Base-by-base conservation (phyloP, 2,113 vertebrate species). In the Gymnorhina tibicen region DNA sequence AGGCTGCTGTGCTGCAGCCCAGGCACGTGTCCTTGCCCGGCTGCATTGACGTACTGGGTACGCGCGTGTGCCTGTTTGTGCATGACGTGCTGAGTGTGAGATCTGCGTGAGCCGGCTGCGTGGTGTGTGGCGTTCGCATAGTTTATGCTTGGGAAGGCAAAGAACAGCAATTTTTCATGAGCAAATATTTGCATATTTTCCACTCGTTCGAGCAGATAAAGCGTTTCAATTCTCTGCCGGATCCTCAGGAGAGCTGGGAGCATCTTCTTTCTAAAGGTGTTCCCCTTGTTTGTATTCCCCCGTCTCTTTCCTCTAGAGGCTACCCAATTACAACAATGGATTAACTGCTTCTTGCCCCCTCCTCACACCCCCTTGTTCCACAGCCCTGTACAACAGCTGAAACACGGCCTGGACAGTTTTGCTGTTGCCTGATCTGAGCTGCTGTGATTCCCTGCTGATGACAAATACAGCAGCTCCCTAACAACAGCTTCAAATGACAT, bases 151-250 rank as follows among this genome's bases (percentile, higher is more conserved):
- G 95, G 94, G 87, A 96, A 79, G 15, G 85, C 90, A 78, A 58
- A 97, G 78, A 91, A 78, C 95, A 86, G n/a, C 69, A 39, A 76
- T 92, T 88, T 91, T 90, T 93, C 90, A 16, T 56, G 95, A 87
- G 93, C 96, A 98, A 98, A 98, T 98, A 97, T 97, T 98, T 98
- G 97, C 98, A 92, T 94, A 66, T 96, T 97, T 97, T 95, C 97
- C 92, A 97, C 84, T 94, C n/a, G 9, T 93, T 92, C 39, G 17
- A 97, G 95, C 97, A 78, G 95, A 96, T 66, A 87, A 96, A 89
- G 50, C 60, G 60, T 52, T 90, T 30, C 32, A n/a, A 7, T 84
- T 86, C 69, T 70, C 62, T 13, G 27, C 15, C 28, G 26, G 35
- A 67, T 93, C 80, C 70, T 70, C 59, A 14, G 58, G 67, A 89